Conservation (phyloP, 1,140 invertebrate species). For the Gonatopus flavifemur region DNA sequence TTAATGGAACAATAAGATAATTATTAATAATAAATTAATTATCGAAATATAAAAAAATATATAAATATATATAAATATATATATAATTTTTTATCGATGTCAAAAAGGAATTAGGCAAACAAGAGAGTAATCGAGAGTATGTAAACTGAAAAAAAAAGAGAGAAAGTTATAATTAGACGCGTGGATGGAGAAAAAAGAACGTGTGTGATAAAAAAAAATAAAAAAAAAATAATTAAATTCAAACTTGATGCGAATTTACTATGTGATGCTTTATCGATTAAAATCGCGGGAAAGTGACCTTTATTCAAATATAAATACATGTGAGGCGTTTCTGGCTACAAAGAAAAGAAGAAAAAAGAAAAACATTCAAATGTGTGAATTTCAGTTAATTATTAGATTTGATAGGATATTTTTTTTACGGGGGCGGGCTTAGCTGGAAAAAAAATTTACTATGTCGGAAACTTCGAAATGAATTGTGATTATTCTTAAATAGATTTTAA, state of each 20-base stretch:
- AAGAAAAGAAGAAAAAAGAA: conserved; percentile 7
- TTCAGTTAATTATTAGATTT: conserved; percentile 29
- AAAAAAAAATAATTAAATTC: conserved; percentile 35
- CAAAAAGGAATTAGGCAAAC: conserved; percentile 39
- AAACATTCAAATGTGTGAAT: conserved; percentile 27
- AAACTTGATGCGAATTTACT: conserved; percentile 38
- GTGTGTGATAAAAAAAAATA: neutral
- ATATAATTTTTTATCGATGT: conserved; percentile 53
- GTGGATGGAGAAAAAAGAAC: neutral
- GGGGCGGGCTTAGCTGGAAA: conserved; percentile 31
- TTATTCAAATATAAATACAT: conserved; percentile 45
- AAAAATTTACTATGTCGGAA: conserved; percentile 31
- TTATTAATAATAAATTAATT: conserved; percentile 45
- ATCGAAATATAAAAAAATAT: conserved; percentile 37
- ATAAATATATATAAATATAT: conserved; percentile 32
- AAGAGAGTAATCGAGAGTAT: conserved; percentile 28
- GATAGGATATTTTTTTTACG: conserved; percentile 26
- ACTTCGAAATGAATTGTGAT: conserved; percentile 33
- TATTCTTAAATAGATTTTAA: no score
- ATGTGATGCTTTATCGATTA: conserved; percentile 52
- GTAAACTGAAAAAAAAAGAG: conserved; percentile 13
- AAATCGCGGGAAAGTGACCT: conserved; percentile 54
- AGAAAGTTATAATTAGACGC: conserved; percentile 17
- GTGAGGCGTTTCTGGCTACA: conserved; percentile 39
- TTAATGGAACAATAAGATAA: conserved; percentile 41